Evolutionary conservation across 1,140 invertebrate species (phyloP).

Genomic region (Battus philenor): DNA sequence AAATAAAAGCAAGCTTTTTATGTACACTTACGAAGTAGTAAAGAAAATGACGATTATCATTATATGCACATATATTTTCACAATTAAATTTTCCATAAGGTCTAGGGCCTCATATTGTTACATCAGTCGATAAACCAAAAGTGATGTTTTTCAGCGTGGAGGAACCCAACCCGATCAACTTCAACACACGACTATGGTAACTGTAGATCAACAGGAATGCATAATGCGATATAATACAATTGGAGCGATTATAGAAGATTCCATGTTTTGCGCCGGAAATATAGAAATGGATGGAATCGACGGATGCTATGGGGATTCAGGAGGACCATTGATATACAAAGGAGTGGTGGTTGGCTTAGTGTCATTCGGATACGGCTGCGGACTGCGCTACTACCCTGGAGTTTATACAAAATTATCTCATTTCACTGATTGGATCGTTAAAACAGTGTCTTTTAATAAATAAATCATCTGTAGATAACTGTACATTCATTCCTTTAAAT

Average conservation of each 20-base stretch:
- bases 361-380: constrained; percentile 79
- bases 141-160: constrained; percentile 42
- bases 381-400: constrained; percentile 76
- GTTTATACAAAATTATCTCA: constrained; percentile 79
- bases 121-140: too few species aligned
- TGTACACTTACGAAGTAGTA: too few species aligned
- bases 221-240: constrained; percentile 43
- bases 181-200: constrained; percentile 38
- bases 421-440: constrained; percentile 71
- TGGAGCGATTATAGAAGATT: constrained; percentile 74
- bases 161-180: constrained; percentile 54
- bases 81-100: too few species aligned
- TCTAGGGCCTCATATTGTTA: too few species aligned
- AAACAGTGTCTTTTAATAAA: constrained; percentile 42
- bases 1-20: too few species aligned
- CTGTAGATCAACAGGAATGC: constrained; percentile 45
- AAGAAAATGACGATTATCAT: too few species aligned
- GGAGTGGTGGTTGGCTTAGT: constrained; percentile 75
- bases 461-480: too few species aligned
- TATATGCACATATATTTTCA: too few species aligned
- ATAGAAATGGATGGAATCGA: constrained; percentile 54
- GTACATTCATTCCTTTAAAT: too few species aligned
- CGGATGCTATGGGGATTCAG: constrained; percentile 77
- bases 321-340: constrained; percentile 74
- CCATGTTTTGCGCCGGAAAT: constrained; percentile 84